These are phyloP conservation scores for Rhopalosiphum nymphaeae DNA, from an alignment of 2,888 invertebrate genomes.

Conservation along the genomic window DNA sequence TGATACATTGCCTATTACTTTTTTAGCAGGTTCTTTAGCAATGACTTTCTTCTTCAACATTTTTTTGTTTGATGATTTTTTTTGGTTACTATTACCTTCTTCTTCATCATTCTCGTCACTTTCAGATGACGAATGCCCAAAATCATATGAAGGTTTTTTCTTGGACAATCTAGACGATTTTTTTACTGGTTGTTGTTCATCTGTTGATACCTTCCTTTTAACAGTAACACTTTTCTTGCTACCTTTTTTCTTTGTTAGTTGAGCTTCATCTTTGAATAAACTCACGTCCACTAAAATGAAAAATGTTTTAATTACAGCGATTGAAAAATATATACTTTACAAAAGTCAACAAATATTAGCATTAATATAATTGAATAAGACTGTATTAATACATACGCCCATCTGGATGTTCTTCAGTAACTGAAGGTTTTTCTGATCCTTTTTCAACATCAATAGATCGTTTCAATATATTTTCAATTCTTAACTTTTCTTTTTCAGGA, in stretches of 20 bases:
- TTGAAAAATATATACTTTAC: conserved; percentile 47
- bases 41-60: conserved; percentile 47
- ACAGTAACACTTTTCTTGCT: conserved; percentile 57
- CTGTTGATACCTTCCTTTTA: conserved; percentile 52
- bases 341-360: background rate
- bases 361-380: conserved; percentile 28
- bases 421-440: conserved; percentile 76
- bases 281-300: conserved; percentile 82
- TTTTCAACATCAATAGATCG: conserved; percentile 86
- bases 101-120: conserved; percentile 63
- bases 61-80: conserved; percentile 66
- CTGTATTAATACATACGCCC: conserved; percentile 76
- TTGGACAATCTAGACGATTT: conserved; percentile 67
- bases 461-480: conserved; percentile 86
- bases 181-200: conserved; percentile 58
- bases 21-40: conserved; percentile 63
- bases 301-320: background rate
- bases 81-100: conserved; percentile 57
- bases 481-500: conserved; percentile 80
- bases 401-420: conserved; percentile 88
- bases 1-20: conserved; percentile 49
- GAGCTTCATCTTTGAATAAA: conserved; percentile 85
- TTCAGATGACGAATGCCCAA: conserved; percentile 58
- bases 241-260: conserved; percentile 75
- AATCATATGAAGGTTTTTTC: conserved; percentile 68